phyloP scores from a whole-genome alignment of 2,797 vertebrate genomes.

The Argya squamiceps region DNA sequence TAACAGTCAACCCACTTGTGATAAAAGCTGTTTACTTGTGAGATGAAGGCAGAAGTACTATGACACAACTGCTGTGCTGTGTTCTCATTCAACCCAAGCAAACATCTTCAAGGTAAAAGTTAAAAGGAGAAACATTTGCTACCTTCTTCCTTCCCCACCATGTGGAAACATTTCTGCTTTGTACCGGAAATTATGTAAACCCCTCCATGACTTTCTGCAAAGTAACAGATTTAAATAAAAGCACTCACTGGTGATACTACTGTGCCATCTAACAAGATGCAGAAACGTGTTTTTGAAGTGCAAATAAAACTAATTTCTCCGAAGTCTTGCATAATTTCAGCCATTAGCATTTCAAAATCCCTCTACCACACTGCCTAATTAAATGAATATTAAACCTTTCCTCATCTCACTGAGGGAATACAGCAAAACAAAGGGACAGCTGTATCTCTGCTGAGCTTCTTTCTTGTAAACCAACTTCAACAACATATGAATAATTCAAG shows the following conservation, averaged over 20 bases:
- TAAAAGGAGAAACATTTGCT: neutral
- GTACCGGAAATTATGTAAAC: neutral
- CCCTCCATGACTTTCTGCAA: neutral
- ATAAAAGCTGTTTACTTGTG: neutral
- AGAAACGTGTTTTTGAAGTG: constrained; percentile 26
- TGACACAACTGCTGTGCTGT: neutral
- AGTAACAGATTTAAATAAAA: constrained; percentile 17
- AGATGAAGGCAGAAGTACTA: neutral
- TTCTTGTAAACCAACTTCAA: constrained; percentile 27
- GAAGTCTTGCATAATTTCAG: constrained; percentile 47
- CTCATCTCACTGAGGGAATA: constrained; percentile 36
- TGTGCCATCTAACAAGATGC: constrained; percentile 25
- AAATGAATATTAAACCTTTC: constrained; percentile 68
- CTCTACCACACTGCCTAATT: constrained; percentile 34
- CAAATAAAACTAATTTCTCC: constrained; percentile 61
- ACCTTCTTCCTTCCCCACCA: neutral
- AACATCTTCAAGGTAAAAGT: neutral
- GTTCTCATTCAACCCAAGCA: neutral
- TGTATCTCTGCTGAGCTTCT: constrained; percentile 47
- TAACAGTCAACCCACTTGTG: neutral
- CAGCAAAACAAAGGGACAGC: constrained; percentile 64
- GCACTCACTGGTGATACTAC: neutral
- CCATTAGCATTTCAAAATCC: constrained; percentile 66
- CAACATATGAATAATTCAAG: constrained; percentile 55
- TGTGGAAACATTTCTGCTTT: neutral